Percentiles rank a stretch among this genome's conserved stretches.
Conservation (phyloP, 2,888 invertebrate species). For the Conchocele bisecta region DNA sequence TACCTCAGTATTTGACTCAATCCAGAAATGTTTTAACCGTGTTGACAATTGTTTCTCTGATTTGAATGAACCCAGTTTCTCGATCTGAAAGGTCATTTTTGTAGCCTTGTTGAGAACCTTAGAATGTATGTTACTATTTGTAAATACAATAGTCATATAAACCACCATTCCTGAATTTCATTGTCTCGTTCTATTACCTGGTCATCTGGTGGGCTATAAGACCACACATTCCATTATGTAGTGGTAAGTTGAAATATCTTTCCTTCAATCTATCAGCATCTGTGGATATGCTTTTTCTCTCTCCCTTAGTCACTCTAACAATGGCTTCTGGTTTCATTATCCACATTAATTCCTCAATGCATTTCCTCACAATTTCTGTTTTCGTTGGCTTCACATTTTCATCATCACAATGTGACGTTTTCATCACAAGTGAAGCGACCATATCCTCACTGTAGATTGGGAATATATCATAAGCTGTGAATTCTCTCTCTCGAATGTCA, state of each 20-base stretch:
- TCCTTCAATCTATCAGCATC: slow-evolving; percentile 4
- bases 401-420: background rate
- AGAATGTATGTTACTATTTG: slow-evolving; percentile 60
- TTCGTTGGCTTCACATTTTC: background rate
- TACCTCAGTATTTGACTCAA: slow-evolving; percentile 25
- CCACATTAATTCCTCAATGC: slow-evolving; percentile 39
- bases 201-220: slow-evolving; percentile 20
- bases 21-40: slow-evolving; percentile 54
- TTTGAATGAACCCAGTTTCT: slow-evolving; percentile 62
- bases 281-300: background rate
- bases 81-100: slow-evolving; percentile 28
- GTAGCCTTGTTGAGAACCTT: slow-evolving; percentile 1
- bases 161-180: background rate
- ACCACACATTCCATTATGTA: slow-evolving; percentile 55
- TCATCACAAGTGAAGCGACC: slow-evolving; percentile 51
- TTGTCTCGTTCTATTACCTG: no score
- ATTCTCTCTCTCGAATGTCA: slow-evolving; percentile 6
- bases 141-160: slow-evolving; percentile 48
- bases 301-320: slow-evolving; percentile 28
- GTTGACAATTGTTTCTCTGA: slow-evolving; percentile 61
- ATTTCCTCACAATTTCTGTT: slow-evolving; percentile 4
- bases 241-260: slow-evolving; percentile 48
- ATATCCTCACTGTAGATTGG: slow-evolving; percentile 58
- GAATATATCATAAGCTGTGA: slow-evolving; percentile 44
- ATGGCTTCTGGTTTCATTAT: slow-evolving; percentile 58